Evolutionary conservation across 1,140 invertebrate genomes (phyloP).

Genomic region (Sminthurinus signatus): DNA sequence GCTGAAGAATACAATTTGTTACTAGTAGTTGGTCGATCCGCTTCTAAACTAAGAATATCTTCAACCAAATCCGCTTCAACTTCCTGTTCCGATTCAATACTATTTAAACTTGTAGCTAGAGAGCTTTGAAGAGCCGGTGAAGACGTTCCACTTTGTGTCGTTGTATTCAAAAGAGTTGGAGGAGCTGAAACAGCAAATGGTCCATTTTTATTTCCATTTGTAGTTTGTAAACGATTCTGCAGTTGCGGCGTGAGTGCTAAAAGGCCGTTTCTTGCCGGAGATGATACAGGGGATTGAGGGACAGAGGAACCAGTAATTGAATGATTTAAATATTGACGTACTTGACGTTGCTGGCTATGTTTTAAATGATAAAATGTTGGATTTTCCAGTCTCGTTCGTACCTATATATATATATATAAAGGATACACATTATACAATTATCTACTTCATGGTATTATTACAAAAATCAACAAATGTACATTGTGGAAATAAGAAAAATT

Average conservation of each 20-base stretch:
- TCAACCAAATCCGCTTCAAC: conserved; percentile 23
- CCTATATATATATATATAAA: conserved; percentile 48
- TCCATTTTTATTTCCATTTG: no score
- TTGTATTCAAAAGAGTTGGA: conserved; percentile 20
- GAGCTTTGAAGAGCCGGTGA: conserved; percentile 24
- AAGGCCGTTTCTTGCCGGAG: background rate
- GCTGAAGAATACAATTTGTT: background rate
- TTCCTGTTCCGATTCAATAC: conserved; percentile 17
- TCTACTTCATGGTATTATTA: background rate
- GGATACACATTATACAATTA: no score
- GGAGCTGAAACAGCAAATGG: conserved; percentile 17
- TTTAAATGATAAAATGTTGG: conserved; percentile 86
- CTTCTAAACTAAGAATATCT: conserved; percentile 25
- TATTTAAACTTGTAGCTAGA: conserved; percentile 25
- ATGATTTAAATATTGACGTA: conserved; percentile 70
- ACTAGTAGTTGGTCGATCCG: background rate
- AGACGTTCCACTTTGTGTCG: conserved; percentile 23
- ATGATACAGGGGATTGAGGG: background rate
- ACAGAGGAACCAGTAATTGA: background rate
- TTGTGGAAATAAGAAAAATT: conserved; percentile 4
- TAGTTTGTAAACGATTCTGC: background rate
- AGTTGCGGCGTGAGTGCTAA: background rate
- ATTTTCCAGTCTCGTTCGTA: conserved; percentile 76
- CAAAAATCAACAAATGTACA: conserved; percentile 1
- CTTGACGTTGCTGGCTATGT: conserved; percentile 81